Evolutionary conservation across 2,888 invertebrate genomes (phyloP).

Genomic region (Acanthopleura granulata): DNA sequence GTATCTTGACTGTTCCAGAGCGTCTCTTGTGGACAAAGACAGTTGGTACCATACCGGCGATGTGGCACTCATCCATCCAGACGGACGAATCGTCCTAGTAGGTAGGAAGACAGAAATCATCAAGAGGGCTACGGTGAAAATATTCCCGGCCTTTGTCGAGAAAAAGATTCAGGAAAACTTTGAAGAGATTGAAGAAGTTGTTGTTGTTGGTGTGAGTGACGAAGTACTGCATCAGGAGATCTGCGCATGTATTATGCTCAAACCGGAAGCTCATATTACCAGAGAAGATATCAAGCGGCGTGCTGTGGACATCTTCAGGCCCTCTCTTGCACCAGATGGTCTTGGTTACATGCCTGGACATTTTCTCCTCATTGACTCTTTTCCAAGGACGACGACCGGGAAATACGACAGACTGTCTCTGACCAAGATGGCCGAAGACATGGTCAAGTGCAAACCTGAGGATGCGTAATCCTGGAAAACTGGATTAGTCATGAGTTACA

Average conservation of each 20-base stretch:
- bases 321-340: background rate
- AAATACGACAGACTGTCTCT: background rate
- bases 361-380: conserved; percentile 10
- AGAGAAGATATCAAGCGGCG: background rate
- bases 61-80: background rate
- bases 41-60: conserved; percentile 24
- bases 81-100: background rate
- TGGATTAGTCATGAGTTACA: too few species aligned
- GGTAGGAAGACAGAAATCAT: conserved; percentile 21
- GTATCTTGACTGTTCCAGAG: background rate
- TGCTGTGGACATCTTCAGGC: background rate
- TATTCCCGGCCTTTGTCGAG: conserved; percentile 12
- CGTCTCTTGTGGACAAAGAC: background rate
- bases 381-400: background rate
- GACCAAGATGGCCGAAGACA: background rate
- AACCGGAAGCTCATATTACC: background rate
- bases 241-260: conserved; percentile 18
- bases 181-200: conserved; percentile 1
- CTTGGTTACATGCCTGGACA: conserved; percentile 12
- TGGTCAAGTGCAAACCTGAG: background rate
- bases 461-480: background rate
- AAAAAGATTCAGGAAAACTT: background rate
- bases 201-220: conserved; percentile 21
- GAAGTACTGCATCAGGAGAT: conserved; percentile 16
- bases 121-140: conserved; percentile 18